A percentile compares a stretch with the other conserved stretches of the same genome.
These are phyloP conservation scores for Labeo calbasu DNA, from an alignment of 2,797 vertebrate genomes.

Conservation along the genomic window DNA sequence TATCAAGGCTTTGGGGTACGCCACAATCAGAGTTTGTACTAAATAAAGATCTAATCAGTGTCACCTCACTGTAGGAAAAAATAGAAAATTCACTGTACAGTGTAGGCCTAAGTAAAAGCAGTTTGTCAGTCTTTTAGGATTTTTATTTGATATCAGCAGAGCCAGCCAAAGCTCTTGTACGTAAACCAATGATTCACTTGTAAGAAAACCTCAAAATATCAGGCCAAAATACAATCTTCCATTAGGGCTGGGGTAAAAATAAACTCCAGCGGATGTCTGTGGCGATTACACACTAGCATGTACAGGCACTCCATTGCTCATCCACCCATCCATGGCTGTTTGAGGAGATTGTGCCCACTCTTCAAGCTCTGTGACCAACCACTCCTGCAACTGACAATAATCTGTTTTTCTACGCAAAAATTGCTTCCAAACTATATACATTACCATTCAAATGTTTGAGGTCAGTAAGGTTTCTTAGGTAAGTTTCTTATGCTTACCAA, in stretches of 20 bases:
- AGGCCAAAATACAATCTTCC: conserved; percentile 23
- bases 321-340: neutral
- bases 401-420: neutral
- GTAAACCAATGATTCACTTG: neutral
- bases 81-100: neutral
- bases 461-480: neutral
- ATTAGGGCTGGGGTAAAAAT: neutral
- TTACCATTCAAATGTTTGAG: neutral
- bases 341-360: conserved; percentile 2
- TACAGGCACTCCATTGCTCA: neutral
- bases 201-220: conserved; percentile 18
- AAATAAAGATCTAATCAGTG: conserved; percentile 35
- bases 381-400: neutral
- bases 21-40: neutral
- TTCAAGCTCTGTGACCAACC: neutral
- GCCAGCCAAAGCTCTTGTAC: neutral
- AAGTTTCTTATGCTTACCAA: neutral
- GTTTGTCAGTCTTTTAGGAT: conserved; percentile 1
- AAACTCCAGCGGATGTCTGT: neutral
- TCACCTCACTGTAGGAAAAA: neutral
- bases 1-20: neutral
- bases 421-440: conserved; percentile 8
- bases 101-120: neutral
- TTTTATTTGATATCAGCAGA: neutral
- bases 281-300: neutral